phyloP scores from a whole-genome alignment of 2,113 vertebrate genomes.

The Chunga burmeisteri region DNA sequence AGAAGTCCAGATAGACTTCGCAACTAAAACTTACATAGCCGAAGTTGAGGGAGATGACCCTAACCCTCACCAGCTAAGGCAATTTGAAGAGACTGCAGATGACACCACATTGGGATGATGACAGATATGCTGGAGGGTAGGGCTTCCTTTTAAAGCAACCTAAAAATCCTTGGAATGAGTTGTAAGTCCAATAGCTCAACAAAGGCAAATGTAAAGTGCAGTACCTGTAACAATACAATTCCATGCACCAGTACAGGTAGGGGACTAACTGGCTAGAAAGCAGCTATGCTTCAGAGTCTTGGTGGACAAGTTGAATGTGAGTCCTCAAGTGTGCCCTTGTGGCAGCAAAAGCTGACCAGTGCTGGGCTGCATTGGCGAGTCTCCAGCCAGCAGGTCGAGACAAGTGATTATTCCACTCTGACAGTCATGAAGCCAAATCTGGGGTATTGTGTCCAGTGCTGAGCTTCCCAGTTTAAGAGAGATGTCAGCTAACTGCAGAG shows the following conservation, averaged over 20 bases:
- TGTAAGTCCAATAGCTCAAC: neutral
- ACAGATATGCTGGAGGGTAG: neutral
- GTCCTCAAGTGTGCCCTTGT: neutral
- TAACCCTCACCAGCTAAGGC: neutral
- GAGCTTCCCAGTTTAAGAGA: neutral
- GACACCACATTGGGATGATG: neutral
- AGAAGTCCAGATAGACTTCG: neutral
- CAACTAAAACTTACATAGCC: neutral
- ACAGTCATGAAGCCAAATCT: neutral
- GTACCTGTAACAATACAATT: neutral
- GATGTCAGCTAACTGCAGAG: neutral
- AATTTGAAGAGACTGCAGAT: neutral
- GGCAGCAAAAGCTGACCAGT: neutral
- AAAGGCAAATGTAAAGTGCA: neutral
- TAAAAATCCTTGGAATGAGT: neutral
- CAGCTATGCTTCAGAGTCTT: neutral
- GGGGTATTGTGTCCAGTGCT: neutral
- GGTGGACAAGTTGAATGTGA: neutral
- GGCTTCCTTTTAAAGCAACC: neutral
- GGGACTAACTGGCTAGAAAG: neutral
- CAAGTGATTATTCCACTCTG: neutral
- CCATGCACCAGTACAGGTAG: neutral
- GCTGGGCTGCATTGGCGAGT: neutral
- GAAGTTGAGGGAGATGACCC: neutral
- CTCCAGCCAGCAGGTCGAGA: neutral